A percentile compares a stretch with the other conserved stretches of the same genome.
phyloP scores from a whole-genome alignment of 2,888 invertebrate genomes.

The Nomada fucata region DNA sequence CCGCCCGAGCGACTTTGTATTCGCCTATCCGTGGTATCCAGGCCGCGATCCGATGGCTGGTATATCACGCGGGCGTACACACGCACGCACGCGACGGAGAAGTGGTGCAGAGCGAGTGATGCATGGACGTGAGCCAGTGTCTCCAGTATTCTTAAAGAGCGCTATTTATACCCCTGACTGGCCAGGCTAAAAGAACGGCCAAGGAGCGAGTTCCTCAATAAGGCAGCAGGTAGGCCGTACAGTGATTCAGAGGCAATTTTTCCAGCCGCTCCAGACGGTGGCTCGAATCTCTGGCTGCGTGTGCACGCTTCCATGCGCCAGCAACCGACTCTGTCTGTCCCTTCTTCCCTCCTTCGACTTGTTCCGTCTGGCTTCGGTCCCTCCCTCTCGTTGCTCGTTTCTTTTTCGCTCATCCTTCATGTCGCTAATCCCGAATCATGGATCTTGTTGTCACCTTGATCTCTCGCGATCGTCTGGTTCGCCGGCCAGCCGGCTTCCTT shows the following conservation, averaged over 20 bases:
- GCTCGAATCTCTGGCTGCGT: slow-evolving; percentile 68
- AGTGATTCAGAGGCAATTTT: slow-evolving; percentile 80
- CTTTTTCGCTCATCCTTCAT: slow-evolving; percentile 49
- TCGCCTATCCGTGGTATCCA: slow-evolving; percentile 49
- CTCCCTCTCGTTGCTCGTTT: slow-evolving; percentile 22
- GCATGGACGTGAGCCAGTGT: slow-evolving; percentile 66
- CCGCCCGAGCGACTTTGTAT: slow-evolving; percentile 40
- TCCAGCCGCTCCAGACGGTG: slow-evolving; percentile 76
- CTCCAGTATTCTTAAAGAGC: slow-evolving; percentile 72
- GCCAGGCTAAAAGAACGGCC: slow-evolving; percentile 69
- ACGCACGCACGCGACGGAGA: slow-evolving; percentile 39
- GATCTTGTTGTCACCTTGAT: slow-evolving; percentile 74
- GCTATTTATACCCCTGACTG: slow-evolving; percentile 79
- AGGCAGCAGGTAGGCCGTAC: slow-evolving; percentile 81
- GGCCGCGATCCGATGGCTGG: slow-evolving; percentile 55
- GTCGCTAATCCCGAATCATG: slow-evolving; percentile 73
- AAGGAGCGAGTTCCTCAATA: slow-evolving; percentile 81
- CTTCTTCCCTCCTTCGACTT: background rate
- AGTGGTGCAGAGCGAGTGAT: slow-evolving; percentile 64
- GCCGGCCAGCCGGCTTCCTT: slow-evolving; percentile 60
- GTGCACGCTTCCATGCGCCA: slow-evolving; percentile 52
- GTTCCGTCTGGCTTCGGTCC: background rate
- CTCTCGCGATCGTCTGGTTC: slow-evolving; percentile 65
- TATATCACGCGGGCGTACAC: slow-evolving; percentile 46
- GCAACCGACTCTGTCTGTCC: slow-evolving; percentile 25